A percentile compares a stretch with the other conserved stretches of the same genome.
phyloP scores from a whole-genome alignment of 2,888 invertebrate genomes.

The Ferrisia virgata region DNA sequence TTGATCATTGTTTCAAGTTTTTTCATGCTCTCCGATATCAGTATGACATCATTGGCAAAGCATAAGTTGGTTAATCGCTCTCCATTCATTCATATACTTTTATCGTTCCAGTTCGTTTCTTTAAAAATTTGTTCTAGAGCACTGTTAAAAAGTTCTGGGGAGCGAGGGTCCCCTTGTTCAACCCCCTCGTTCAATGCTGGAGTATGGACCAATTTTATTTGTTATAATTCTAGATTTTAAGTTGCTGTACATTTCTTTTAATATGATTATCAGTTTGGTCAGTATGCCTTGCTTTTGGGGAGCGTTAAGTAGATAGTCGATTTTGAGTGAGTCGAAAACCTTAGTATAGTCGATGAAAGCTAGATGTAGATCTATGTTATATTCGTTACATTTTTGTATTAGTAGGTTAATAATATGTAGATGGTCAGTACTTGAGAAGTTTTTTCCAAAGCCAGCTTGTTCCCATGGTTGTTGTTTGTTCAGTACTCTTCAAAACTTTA shows the following conservation, averaged over 20 bases:
- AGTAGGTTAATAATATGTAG: neutral
- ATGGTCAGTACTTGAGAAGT: neutral
- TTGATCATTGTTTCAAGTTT: conserved; percentile 6
- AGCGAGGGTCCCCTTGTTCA: neutral
- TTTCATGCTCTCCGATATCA: neutral
- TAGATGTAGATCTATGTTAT: neutral
- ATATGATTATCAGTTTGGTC: neutral
- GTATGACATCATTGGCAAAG: conserved; percentile 24
- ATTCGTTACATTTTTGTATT: neutral
- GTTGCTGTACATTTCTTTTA: neutral
- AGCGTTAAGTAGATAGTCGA: neutral
- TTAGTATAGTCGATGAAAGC: conserved; percentile 19
- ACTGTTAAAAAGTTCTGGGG: neutral
- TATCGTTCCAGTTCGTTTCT: neutral
- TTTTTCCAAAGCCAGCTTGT: neutral
- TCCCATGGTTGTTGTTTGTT: neutral
- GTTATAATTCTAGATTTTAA: neutral
- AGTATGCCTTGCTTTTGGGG: neutral
- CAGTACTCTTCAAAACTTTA: neutral
- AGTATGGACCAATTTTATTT: neutral
- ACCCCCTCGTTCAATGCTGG: neutral
- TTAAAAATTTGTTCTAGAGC: conserved; percentile 18
- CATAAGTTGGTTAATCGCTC: conserved; percentile 14
- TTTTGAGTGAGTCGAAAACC: neutral
- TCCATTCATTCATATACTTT: conserved; percentile 1